Evolutionary conservation across 2,888 invertebrate species (phyloP), one percentile per base, ranked within the genome.

Genomic region (Pardosa pseudoannulata): DNA sequence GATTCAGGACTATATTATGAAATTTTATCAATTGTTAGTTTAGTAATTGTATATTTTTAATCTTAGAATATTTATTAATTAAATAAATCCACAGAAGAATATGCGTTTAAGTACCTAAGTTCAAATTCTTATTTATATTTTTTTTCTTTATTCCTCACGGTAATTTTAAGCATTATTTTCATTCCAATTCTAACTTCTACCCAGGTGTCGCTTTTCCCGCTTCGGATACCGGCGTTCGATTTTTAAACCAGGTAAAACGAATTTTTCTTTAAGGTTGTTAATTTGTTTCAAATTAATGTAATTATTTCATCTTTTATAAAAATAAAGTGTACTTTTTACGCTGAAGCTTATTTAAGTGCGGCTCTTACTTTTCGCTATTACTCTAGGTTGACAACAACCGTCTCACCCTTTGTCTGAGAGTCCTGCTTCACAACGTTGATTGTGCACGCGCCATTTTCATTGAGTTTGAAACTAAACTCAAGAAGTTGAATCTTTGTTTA

Each of bases 361-460:
- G 36, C 36, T 36, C n/a, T 32, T 23, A 32, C 2, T 32, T 81
- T 74, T 75, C 56, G n/a, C 41, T 68, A 39, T 28, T 27, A 73
- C 36, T 64, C 36, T 81, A 1, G 62, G 56, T 39, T 19, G 23
- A 29, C 67, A 65, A 80, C 67, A 73, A 68, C 39, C 56, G 27
- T 74, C n/a, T 81, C 74, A 75, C 76, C 83, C 73, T 79, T 85
- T 79, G 78, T 36, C 62, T 73, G 85, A 85, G 73, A 85, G 79
- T 85, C 70, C 65, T 73, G 85, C 85, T 79, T 85, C 74, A 62
- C 68, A 79, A 79, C 79, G 85, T 74, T 79, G 70, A 67, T 78
- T 67, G 64, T 73, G 74, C 85, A 85, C 85, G 85, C 85, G 85
- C 85, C 85, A 85, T 85, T 85, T 85, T 85, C 79, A 56, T 41